Evolutionary conservation across 2,113 vertebrate species (phyloP), one percentile per base, ranked within the genome.

Genomic region (Vidua chalybeata): DNA sequence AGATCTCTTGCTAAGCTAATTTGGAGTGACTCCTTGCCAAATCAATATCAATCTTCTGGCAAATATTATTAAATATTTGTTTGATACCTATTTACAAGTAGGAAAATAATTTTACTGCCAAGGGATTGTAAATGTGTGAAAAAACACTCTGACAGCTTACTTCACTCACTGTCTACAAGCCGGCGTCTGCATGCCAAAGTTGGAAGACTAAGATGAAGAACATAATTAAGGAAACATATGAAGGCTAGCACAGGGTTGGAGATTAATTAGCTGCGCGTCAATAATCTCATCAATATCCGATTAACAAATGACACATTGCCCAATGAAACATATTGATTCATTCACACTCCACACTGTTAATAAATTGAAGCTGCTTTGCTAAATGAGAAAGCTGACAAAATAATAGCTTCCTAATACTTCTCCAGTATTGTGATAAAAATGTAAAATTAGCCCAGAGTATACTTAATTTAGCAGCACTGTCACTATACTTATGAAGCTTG

Each of bases 241-340:
- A 99, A 99, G 98, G 98, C 98, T 97, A 96, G 98, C 96, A 63
- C 97, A 95, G 98, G 98, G 98, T 97, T 98, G 96, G 98, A 99
- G 99, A 99, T 99, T 99, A 99, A 99, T 99, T 99, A 99, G 98
- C 98, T 97, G 98, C n/a, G 94, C 99, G 99, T 99, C 99, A 98
- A 99, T 99, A 99, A 98, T 98, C 98, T 99, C 99, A 99, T 99
- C 99, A 99, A 99, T 99, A 99, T 99, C 99, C 98, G 99, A 99
- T 99, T 99, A 99, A 99, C 99, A 98, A 99, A 99, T 99, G 99
- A 99, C 99, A 99, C 98, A 99, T 98, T 98, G 98, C 98, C 98
- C 98, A 98, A 99, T 99, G 99, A 99, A 99, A 98, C 97, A 97
- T 99, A 99, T 99, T 99, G 99, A 99, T 99, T 99, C 97, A 98